Conservation (phyloP, 2,888 invertebrate genomes). For the Ophraella communa region DNA sequence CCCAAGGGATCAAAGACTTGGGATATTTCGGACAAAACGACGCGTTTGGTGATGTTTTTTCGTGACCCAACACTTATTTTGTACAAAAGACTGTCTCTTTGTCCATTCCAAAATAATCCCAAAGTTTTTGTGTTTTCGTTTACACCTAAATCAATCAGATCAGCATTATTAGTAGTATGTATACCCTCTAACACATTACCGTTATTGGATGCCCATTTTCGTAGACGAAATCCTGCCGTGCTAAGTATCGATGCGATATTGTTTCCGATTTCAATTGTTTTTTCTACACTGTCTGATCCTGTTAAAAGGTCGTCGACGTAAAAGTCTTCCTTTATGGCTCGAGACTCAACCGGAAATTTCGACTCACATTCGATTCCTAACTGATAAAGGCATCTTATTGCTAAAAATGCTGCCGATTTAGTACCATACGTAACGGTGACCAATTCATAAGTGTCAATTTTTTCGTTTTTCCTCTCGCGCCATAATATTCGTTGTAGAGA, state of each 20-base stretch:
- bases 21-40: conserved; percentile 16
- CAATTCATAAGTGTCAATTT: conserved; percentile 12
- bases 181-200: conserved; percentile 12
- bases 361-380: conserved; percentile 7
- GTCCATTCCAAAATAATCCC: no score
- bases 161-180: no score
- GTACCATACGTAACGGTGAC: conserved; percentile 16
- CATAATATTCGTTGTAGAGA: no score
- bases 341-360: neutral
- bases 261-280: neutral
- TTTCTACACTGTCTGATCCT: neutral
- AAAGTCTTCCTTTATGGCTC: conserved; percentile 19
- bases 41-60: conserved; percentile 8
- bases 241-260: neutral
- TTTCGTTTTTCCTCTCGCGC: neutral
- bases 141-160: no score
- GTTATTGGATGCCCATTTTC: neutral
- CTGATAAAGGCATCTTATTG: conserved; percentile 21
- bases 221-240: neutral
- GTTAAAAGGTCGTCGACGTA: conserved; percentile 23
- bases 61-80: neutral
- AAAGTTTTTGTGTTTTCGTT: no score
- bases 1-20: conserved; percentile 27
- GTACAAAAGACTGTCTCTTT: no score
- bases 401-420: conserved; percentile 13